A percentile compares a stretch with the other conserved stretches of the same genome.
Conservation (phyloP, 2,797 vertebrate species). For the Dermochelys coriacea region DNA sequence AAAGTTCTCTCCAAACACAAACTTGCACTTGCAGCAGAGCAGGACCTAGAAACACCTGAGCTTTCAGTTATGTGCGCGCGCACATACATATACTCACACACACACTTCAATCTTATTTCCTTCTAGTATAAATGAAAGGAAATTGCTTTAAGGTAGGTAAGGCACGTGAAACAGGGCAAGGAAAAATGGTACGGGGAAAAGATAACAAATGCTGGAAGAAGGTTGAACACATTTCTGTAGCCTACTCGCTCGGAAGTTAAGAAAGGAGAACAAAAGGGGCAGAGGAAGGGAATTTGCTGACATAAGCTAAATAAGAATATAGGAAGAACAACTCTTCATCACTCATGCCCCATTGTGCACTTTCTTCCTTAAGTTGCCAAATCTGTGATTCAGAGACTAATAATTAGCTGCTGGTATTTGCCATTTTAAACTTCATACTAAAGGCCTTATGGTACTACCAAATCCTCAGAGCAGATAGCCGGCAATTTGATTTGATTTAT, state of each 20-base stretch:
- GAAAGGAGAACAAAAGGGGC: background rate
- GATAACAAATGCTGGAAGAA: background rate
- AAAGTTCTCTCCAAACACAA: background rate
- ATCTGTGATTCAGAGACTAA: background rate
- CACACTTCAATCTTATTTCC: no score
- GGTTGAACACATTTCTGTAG: background rate
- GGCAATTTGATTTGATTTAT: background rate
- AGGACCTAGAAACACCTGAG: background rate
- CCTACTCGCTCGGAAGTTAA: background rate
- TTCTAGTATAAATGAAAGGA: no score
- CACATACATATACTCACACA: no score
- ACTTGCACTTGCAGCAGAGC: background rate
- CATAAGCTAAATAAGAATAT: background rate
- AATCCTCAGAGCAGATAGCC: background rate
- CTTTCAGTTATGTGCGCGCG: background rate
- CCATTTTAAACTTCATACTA: background rate
- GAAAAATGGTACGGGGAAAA: background rate
- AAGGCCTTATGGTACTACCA: background rate
- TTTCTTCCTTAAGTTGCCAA: background rate
- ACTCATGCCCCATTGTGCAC: background rate
- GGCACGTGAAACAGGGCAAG: accelerated
- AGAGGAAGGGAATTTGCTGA: background rate
- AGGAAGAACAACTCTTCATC: background rate
- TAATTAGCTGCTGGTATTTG: background rate
- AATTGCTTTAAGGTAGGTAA: background rate